phyloP scores from a whole-genome alignment of 2,888 invertebrate genomes.

The Oscheius sp. region DNA sequence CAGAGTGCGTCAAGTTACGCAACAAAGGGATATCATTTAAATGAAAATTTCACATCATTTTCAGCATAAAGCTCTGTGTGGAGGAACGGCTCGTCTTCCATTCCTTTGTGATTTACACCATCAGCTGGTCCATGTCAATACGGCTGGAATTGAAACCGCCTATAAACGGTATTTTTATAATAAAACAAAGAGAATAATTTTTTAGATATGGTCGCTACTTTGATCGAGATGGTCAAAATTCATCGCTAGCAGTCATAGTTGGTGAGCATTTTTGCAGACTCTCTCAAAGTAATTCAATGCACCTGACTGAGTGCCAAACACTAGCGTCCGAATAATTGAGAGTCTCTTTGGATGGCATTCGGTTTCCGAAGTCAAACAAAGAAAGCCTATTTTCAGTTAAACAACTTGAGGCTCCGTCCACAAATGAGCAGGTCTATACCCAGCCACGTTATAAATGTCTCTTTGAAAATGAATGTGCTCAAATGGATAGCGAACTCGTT shows the following conservation, averaged over 20 bases:
- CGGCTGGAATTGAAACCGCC: conserved; percentile 47
- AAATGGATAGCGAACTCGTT: conserved; percentile 57
- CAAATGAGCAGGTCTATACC: conserved; percentile 40
- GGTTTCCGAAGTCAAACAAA: conserved; percentile 28
- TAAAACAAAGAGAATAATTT: background rate
- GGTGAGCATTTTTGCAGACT: conserved; percentile 34
- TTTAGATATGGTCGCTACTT: conserved; percentile 43
- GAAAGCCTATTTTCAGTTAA: conserved; percentile 40
- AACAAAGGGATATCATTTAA: background rate
- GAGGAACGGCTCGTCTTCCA: conserved; percentile 38
- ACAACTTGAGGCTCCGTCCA: conserved; percentile 46
- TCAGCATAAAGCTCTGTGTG: conserved; percentile 11
- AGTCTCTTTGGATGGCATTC: conserved; percentile 4
- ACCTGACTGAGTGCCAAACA: conserved; percentile 12
- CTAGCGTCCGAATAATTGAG: conserved; percentile 16
- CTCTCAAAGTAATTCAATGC: background rate
- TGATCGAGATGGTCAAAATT: conserved; percentile 39
- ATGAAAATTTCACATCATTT: background rate
- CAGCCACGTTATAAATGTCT: conserved; percentile 50
- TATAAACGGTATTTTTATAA: conserved; percentile 38
- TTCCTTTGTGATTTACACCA: conserved; percentile 64
- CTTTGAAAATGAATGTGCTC: conserved; percentile 55
- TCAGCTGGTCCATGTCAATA: conserved; percentile 53
- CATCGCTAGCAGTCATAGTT: conserved; percentile 44
- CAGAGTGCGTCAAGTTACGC: conserved; percentile 10